phyloP scores from a whole-genome alignment of 35 echinoderm and acorn worm species.

The Ophioderma brevispina region DNA sequence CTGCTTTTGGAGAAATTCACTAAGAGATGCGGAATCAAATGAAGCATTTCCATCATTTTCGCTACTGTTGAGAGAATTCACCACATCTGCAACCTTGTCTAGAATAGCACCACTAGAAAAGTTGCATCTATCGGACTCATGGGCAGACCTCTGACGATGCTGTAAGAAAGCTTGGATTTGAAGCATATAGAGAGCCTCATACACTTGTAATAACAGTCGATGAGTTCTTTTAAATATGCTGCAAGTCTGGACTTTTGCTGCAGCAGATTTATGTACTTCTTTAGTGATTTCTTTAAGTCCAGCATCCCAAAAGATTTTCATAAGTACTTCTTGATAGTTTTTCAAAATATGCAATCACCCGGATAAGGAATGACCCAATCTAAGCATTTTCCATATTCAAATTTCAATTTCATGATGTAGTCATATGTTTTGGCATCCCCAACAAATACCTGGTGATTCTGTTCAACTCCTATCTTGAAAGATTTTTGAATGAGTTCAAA shows the following conservation, averaged over 20 bases:
- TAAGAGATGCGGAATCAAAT: no score
- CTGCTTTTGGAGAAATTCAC: background rate
- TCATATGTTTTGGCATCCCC: background rate
- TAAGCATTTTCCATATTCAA: slow-evolving; percentile 4
- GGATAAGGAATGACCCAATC: slow-evolving; percentile 65
- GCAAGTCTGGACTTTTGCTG: background rate
- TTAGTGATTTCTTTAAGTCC: slow-evolving; percentile 56
- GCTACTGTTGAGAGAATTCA: background rate
- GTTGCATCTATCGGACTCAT: background rate
- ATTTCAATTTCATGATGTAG: background rate
- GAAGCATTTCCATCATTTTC: no score
- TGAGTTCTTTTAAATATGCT: slow-evolving; percentile 50
- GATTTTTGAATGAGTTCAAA: background rate
- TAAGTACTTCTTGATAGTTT: slow-evolving; percentile 54
- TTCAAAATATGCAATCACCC: slow-evolving; percentile 82
- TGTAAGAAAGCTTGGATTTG: slow-evolving; percentile 2
- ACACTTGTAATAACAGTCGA: slow-evolving; percentile 35
- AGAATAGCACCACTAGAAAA: background rate
- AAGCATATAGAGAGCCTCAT: slow-evolving; percentile 41
- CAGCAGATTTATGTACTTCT: slow-evolving; percentile 29
- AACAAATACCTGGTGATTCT: slow-evolving; percentile 4
- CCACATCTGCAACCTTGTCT: background rate
- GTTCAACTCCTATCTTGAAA: slow-evolving; percentile 43
- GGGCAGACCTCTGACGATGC: background rate
- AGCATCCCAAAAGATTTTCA: slow-evolving; percentile 64